phyloP scores from a whole-genome alignment of 2,113 vertebrate genomes.

The Piprites chloris region DNA sequence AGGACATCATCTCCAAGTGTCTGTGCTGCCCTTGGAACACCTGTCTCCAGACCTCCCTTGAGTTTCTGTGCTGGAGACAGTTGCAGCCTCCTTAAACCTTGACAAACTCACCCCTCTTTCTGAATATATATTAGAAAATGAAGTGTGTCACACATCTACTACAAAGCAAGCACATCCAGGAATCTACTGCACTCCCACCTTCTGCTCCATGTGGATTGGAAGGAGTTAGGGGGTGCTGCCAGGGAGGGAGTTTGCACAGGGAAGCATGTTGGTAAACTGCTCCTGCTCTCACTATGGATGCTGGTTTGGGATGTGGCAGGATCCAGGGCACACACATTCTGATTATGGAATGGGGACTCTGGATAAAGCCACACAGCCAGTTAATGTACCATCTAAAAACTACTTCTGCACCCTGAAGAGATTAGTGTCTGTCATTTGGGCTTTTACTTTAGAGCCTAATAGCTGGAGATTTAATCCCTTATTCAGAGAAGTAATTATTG shows the following conservation, averaged over 20 bases:
- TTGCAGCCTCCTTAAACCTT: not conserved
- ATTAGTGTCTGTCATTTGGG: constrained; percentile 15
- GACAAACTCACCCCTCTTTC: not conserved
- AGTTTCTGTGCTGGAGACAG: not conserved
- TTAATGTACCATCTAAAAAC: not conserved
- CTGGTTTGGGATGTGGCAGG: not conserved
- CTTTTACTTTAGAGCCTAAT: constrained; percentile 15
- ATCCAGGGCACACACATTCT: not conserved
- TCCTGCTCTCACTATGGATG: not conserved
- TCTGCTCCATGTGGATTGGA: not conserved
- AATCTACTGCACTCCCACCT: not conserved
- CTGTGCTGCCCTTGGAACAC: not conserved
- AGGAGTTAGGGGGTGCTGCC: not conserved
- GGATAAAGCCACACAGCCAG: not conserved
- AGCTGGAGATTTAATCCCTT: constrained; percentile 35
- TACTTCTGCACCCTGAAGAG: constrained; percentile 12
- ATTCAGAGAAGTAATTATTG: constrained; percentile 38
- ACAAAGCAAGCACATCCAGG: not conserved
- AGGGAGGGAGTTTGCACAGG: not conserved
- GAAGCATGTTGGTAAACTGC: not conserved
- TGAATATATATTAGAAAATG: not conserved
- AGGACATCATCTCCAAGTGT: not conserved
- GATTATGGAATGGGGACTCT: not conserved
- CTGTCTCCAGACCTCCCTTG: not conserved
- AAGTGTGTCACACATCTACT: not conserved